Percentiles rank a stretch among this genome's conserved stretches.
Evolutionary conservation across 2,113 vertebrate species (phyloP).

Genomic region (Phylloscopus whistleri): DNA sequence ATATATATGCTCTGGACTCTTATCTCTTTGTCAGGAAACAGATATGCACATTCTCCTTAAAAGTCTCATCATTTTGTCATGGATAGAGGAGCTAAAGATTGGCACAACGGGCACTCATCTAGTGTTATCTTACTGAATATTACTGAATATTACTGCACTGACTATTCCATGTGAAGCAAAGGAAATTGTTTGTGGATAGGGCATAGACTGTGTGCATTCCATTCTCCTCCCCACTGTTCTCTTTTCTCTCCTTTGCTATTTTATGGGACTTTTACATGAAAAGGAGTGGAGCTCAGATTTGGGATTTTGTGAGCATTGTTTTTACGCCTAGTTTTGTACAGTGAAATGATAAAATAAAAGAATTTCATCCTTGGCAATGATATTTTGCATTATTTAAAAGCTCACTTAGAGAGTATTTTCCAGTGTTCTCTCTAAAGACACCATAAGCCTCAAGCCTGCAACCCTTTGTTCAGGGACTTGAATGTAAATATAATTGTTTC

Average conservation of each 20-base stretch:
- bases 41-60: background rate
- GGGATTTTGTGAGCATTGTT: background rate
- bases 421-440: background rate
- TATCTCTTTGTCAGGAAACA: background rate
- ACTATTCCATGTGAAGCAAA: background rate
- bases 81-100: background rate
- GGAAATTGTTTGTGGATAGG: background rate
- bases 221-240: background rate
- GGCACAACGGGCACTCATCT: background rate
- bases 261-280: background rate
- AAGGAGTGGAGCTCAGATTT: background rate
- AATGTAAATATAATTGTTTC: background rate
- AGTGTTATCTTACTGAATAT: rapidly evolving
- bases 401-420: background rate
- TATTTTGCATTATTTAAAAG: background rate
- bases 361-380: background rate
- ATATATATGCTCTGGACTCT: background rate
- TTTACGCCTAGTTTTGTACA: background rate
- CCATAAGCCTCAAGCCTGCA: background rate
- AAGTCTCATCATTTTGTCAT: background rate
- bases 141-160: background rate
- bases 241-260: background rate
- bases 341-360: background rate
- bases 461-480: background rate
- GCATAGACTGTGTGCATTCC: background rate